Base-by-base conservation (phyloP, 2,113 vertebrate species). In the Porphyrio hochstetteri region DNA sequence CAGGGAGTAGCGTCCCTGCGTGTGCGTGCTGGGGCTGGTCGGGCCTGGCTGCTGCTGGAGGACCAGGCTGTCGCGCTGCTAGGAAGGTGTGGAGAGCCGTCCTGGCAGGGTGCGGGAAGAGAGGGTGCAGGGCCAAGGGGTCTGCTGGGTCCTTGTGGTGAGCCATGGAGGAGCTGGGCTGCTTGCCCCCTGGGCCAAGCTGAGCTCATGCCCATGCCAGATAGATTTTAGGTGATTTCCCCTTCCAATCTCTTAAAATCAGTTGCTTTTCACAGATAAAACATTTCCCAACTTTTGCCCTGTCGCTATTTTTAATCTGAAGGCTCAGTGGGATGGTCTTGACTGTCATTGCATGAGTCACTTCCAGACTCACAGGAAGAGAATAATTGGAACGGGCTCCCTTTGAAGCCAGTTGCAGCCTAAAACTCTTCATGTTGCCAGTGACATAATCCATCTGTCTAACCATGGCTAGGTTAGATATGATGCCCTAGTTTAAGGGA, bases 311-410 rank as follows among this genome's bases (percentile, higher is more conserved):
- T 95, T 90, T 38, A 64, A 85, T 38, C 31, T 67, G 35, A 67
- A 94, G 92, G 46, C 57, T 82, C 21, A 29, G 69, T 16, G 28
- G 67, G 38, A 57, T 56, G 77, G 52, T 35, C 68, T 77, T 68
- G 55, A 38, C 44, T 60, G 29, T 44, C 83, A 40, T 91, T 83
- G 59, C n/a, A 18, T 50, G 70, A 89, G 92, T 83, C 52, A 25
- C 74, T 65, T 82, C 31, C 55, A 90, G 59, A 55, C 46, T 60
- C 52, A 50, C 55, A 82, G 90, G 87, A 86, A 60, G 76, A 52
- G 79, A 96, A 69, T 85, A 92, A 91, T 52, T 93, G 96, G 65
- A 93, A 75, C 48, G 71, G 80, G 80, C 57, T 92, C 80, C n/a
- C 70, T 52, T 85, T 38, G 92, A 77, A 96, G 61, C 67, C 94